A percentile compares a stretch with the other conserved stretches of the same genome.
These are phyloP conservation scores for Oreotrochilus melanogaster DNA, from an alignment of 2,113 vertebrate species.

Conservation along the genomic window DNA sequence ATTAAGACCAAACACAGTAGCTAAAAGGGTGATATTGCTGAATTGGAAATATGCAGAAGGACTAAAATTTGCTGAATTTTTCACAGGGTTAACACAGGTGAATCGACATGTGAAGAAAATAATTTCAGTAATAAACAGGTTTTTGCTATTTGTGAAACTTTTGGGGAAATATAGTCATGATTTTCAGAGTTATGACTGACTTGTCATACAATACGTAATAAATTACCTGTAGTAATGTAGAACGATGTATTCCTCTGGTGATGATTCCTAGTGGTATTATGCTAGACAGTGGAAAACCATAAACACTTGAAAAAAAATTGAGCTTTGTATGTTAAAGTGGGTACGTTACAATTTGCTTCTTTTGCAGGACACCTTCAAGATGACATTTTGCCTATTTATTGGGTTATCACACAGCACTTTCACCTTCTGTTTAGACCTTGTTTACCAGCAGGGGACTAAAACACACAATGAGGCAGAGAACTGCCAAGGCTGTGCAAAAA, in stretches of 20 bases:
- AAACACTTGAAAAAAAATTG: neutral
- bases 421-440: neutral
- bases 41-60: slow-evolving; percentile 44
- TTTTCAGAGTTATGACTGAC: slow-evolving; percentile 2
- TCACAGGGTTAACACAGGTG: slow-evolving; percentile 15
- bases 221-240: neutral
- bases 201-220: neutral
- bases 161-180: neutral
- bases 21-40: slow-evolving; percentile 43
- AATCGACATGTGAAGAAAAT: slow-evolving; percentile 21
- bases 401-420: neutral
- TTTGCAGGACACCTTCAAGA: neutral
- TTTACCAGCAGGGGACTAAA: neutral
- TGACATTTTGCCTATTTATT: neutral
- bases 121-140: neutral
- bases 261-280: neutral
- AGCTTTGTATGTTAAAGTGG: neutral
- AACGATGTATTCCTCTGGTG: neutral
- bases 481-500: neutral
- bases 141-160: neutral
- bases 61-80: slow-evolving; percentile 53
- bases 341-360: neutral
- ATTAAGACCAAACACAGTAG: slow-evolving; percentile 40
- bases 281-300: neutral
- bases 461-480: neutral